Conservation (phyloP, 35 echinoderm and acorn worm genomes). For the Chiridota heheva region DNA sequence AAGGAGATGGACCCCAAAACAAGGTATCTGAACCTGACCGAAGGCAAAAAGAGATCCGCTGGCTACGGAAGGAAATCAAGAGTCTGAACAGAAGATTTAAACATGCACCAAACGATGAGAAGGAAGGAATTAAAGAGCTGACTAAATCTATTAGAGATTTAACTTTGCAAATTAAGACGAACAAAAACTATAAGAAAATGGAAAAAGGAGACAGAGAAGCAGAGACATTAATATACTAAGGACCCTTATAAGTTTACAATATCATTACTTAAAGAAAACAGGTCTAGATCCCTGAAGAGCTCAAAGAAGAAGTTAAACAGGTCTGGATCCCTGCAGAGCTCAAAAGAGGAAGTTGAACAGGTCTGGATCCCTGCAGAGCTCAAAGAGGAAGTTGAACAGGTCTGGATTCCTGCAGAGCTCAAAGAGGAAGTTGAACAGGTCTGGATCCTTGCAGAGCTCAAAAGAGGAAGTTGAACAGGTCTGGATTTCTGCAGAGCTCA, state of each 20-base stretch:
- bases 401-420: too few species aligned
- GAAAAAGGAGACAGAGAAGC: background rate
- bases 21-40: background rate
- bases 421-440: too few species aligned
- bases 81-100: background rate
- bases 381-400: too few species aligned
- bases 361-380: too few species aligned
- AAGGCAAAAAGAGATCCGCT: background rate
- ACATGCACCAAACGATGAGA: background rate
- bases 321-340: too few species aligned
- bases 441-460: too few species aligned
- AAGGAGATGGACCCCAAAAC: too few species aligned
- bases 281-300: background rate
- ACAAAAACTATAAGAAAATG: background rate
- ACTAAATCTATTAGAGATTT: background rate
- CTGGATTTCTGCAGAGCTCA: too few species aligned
- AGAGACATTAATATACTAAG: background rate
- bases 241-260: background rate
- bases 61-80: background rate
- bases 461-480: too few species aligned
- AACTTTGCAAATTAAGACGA: background rate
- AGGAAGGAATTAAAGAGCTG: background rate
- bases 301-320: background rate
- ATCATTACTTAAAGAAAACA: background rate
- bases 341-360: too few species aligned